Base-by-base conservation (phyloP, 2,113 vertebrate genomes). In the Takifugu flavidus region DNA sequence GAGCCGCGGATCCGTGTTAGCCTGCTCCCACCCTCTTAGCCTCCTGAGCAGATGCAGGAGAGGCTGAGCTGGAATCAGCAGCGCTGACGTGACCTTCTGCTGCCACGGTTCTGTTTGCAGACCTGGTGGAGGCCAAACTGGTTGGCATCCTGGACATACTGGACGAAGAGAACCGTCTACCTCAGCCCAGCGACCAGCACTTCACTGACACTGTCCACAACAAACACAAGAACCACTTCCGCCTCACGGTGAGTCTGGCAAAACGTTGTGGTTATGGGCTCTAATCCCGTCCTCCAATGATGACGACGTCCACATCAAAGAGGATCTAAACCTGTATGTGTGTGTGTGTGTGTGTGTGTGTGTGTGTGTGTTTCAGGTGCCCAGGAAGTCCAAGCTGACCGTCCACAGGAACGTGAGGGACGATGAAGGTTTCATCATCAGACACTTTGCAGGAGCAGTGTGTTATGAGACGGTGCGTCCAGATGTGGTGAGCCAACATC, bases 101-200 rank as follows among this genome's bases (percentile, higher is more conserved):
- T 20, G 20, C 20, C 20, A 20, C 45, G 5, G 12, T 1, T 42
- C 10, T 56, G 8, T 1, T 42, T 4, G 0, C 85, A 99, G 97
- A 99, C 89, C 91, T 99, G 83, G 94, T 99, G 89, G 97, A 99
- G 93, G 90, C 91, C 7, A 98, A 95, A 77, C 67, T 98, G 75
- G 82, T 98, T 62, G 97, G 97, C 25, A 89, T 99, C 50, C 87
- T 99, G 86, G 97, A 99, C 88, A 98, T 99, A 87, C 85, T 99
- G 89, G 97, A 99, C 83, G 97, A 99, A 88, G 97, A 99, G 89
- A 99, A 95, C 78, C 92, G 96, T 5, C 94, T 99, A 68, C 97
- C 97, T 47, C 97, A 99, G 12, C 93, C 97, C 58, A 98, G 93
- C 1, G 97, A 99, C 86, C 96, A 96, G 59, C 96, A 99, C 88